Evolutionary conservation across 2,113 vertebrate genomes (phyloP).

Genomic region (Carassius auratus): DNA sequence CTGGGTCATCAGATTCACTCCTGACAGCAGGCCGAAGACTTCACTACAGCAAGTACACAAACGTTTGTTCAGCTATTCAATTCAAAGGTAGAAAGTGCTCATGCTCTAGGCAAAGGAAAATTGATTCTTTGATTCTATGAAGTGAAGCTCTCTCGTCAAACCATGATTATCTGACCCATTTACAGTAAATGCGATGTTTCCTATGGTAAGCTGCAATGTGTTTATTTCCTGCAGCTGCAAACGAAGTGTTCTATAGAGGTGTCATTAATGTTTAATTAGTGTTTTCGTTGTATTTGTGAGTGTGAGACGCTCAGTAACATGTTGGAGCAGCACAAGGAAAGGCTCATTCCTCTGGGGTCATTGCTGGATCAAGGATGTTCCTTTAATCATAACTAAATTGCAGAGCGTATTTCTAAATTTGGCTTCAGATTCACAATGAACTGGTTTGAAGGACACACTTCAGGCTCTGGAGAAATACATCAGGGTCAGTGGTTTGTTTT

Average conservation of each 20-base stretch:
- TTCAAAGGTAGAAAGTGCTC: constrained; percentile 27
- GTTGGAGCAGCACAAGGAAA: not conserved
- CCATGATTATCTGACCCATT: not conserved
- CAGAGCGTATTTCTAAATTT: not conserved
- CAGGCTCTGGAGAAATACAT: constrained; percentile 16
- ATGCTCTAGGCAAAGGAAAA: constrained; percentile 29
- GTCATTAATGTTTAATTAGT: not conserved
- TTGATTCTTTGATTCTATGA: constrained; percentile 32
- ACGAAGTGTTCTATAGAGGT: not conserved
- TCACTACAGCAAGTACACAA: constrained; percentile 3
- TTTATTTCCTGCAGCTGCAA: not conserved
- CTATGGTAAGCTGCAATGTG: not conserved
- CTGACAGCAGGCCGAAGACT: constrained; percentile 12
- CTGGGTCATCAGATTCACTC: constrained; percentile 31
- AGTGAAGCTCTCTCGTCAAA: not conserved
- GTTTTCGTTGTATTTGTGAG: not conserved
- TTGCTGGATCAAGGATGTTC: constrained; percentile 30
- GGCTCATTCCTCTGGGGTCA: constrained; percentile 5
- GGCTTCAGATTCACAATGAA: not conserved
- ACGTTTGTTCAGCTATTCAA: constrained; percentile 33
- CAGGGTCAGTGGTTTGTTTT: constrained; percentile 14
- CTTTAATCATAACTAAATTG: constrained; percentile 28
- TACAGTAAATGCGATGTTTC: not conserved
- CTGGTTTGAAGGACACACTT: constrained; percentile 18
- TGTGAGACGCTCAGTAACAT: not conserved